A percentile compares a stretch with the other conserved stretches of the same genome.
These are phyloP conservation scores for Ligdia adustata DNA, from an alignment of 2,888 invertebrate species.

Conservation along the genomic window DNA sequence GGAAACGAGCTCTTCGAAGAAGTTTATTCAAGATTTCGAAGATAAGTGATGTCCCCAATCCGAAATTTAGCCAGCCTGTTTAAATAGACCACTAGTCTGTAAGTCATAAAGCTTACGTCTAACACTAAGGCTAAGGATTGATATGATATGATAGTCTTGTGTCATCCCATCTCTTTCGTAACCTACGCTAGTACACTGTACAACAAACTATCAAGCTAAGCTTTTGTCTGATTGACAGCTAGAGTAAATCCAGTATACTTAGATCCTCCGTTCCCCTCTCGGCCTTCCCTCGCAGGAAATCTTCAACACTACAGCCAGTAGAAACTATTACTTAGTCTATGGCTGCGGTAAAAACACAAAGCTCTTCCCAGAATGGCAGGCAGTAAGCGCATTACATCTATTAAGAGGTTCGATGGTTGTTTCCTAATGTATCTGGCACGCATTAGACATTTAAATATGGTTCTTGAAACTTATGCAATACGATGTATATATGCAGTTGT, in stretches of 20 bases:
- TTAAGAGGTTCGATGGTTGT: slow-evolving; percentile 65
- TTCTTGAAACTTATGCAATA: slow-evolving; percentile 73
- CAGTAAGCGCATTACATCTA: slow-evolving; percentile 63
- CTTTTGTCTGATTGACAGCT: slow-evolving; percentile 72
- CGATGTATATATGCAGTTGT: slow-evolving; percentile 41
- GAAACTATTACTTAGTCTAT: not conserved
- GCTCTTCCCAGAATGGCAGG: slow-evolving; percentile 50
- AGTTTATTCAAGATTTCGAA: too few species aligned
- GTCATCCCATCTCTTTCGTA: too few species aligned
- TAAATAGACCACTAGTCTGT: too few species aligned
- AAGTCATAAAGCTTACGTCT: too few species aligned
- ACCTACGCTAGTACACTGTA: slow-evolving; percentile 38
- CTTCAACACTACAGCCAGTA: slow-evolving; percentile 11
- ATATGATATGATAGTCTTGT: too few species aligned
- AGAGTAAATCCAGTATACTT: slow-evolving; percentile 58
- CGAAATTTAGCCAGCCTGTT: too few species aligned
- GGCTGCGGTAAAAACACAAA: slow-evolving; percentile 26
- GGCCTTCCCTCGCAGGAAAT: slow-evolving; percentile 10
- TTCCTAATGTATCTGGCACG: slow-evolving; percentile 65
- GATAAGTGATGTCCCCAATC: too few species aligned
- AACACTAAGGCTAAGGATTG: too few species aligned
- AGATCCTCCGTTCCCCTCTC: slow-evolving; percentile 41
- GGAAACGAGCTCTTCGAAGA: too few species aligned
- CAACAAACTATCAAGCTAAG: slow-evolving; percentile 49
- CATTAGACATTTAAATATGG: slow-evolving; percentile 72